Base-by-base conservation (phyloP, 2,113 vertebrate species). In the Suricata suricatta region DNA sequence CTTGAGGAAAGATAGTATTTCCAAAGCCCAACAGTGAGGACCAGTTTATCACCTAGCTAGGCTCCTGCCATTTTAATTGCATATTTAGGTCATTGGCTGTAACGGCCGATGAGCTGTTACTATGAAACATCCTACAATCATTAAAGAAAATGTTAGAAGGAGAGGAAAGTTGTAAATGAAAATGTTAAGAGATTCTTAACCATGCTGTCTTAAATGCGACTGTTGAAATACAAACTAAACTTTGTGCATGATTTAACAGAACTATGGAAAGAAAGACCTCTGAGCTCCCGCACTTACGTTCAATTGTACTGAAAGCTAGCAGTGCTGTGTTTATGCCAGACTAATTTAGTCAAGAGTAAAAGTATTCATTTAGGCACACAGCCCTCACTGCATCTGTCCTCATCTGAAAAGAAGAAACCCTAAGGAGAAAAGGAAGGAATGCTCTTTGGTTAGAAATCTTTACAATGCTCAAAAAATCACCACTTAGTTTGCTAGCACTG, bases 111-210 rank as follows among this genome's bases (percentile, higher is more conserved):
- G 98, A 97, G 57, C 57, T 96, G 93, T 96, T 96, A 92, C 94
- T 90, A 96, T 90, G 96, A 98, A 98, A 96, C 79, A 98, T 90
- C 95, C 97, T 95, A 98, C 98, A 98, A 98, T 98, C 98, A 98
- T 98, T 98, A 98, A 95, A 96, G 93, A 97, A 98, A 98, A 98
- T 98, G 97, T 99, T 98, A 98, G 97, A 98, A 97, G n/a, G 41
- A 98, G 90, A 98, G 64, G 64, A 60, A 66, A 77, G 64, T 97
- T 98, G 98, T 98, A 99, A 99, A 98, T 97, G 96, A 97, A 99
- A 98, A 95, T 98, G 97, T 91, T 98, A 98, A 98, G 98, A 98
- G 98, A 98, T 98, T 83, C 90, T 98, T 98, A 97, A 98, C 97
- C 92, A 63, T 66, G 69, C 81, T 82, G 63, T 74, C 97, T 98